Percentiles rank a stretch among this genome's conserved stretches.
phyloP scores from a whole-genome alignment of 1,140 invertebrate genomes.

The Caenorhabditis brenneri region DNA sequence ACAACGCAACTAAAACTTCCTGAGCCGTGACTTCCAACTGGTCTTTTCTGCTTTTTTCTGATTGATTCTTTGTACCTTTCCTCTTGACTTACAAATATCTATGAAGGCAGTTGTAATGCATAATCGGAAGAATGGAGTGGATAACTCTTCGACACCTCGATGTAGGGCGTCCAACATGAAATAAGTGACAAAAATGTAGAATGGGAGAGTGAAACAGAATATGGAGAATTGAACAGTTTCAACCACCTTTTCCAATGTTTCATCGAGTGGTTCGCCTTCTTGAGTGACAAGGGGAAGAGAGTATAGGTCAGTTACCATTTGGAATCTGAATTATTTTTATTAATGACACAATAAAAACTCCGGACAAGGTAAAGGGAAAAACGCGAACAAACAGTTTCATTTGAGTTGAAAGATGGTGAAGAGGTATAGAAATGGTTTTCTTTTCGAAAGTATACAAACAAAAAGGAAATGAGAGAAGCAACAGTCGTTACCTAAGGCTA shows the following conservation, averaged over 20 bases:
- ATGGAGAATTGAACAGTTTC: conserved; percentile 11
- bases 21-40: neutral
- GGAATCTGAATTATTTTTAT: no score
- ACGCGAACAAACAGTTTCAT: no score
- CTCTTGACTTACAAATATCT: conserved; percentile 39
- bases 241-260: neutral
- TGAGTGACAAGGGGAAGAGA: neutral
- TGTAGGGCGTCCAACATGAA: conserved; percentile 4
- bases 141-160: neutral
- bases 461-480: no score
- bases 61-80: neutral
- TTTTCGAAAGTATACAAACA: no score
- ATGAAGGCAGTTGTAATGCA: conserved; percentile 37
- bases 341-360: no score
- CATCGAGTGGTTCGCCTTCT: neutral
- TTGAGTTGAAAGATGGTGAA: no score
- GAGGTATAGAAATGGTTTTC: no score
- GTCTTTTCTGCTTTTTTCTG: neutral
- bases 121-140: conserved; percentile 35
- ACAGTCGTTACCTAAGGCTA: no score
- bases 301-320: conserved; percentile 1
- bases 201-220: conserved; percentile 41
- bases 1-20: no score
- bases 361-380: no score
- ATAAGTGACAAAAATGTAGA: conserved; percentile 24